A percentile compares a stretch with the other conserved stretches of the same genome.
These are phyloP conservation scores for Holcopasites calliopsidis DNA, from an alignment of 1,140 invertebrate species.

Conservation along the genomic window DNA sequence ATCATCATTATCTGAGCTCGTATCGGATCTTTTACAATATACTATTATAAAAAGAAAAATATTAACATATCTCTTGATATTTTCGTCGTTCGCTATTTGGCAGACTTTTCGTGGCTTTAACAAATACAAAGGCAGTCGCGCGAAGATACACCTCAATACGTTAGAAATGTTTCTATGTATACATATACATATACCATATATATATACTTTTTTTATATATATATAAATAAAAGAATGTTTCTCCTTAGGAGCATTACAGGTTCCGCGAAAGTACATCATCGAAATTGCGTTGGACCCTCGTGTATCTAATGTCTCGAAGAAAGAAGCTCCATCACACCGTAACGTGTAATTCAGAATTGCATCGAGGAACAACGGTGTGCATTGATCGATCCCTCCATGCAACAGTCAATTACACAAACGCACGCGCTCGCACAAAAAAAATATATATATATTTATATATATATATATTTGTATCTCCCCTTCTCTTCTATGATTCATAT, in stretches of 20 bases:
- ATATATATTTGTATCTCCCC: slow-evolving; percentile 17
- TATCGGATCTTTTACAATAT: slow-evolving; percentile 26
- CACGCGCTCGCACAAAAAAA: slow-evolving; percentile 32
- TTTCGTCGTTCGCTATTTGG: slow-evolving; percentile 46
- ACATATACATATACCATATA: slow-evolving; percentile 2
- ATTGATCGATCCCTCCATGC: slow-evolving; percentile 52
- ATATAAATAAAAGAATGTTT: slow-evolving; percentile 35
- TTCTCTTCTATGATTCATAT: slow-evolving; percentile 38
- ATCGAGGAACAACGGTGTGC: slow-evolving; percentile 48
- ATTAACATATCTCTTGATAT: slow-evolving; percentile 41
- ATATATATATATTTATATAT: slow-evolving; percentile 21
- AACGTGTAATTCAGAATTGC: slow-evolving; percentile 62
- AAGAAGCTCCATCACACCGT: slow-evolving; percentile 66
- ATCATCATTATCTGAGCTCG: slow-evolving; percentile 14
- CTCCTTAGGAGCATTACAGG: slow-evolving; percentile 13
- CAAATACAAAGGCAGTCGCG: slow-evolving; percentile 48
- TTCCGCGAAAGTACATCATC: slow-evolving; percentile 31
- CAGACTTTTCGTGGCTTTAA: slow-evolving; percentile 42
- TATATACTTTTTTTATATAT: slow-evolving; percentile 16
- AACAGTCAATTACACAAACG: slow-evolving; percentile 61
- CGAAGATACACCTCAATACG: slow-evolving; percentile 51
- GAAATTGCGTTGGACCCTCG: slow-evolving; percentile 43
- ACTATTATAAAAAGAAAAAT: slow-evolving; percentile 46
- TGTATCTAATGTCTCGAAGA: slow-evolving; percentile 9
- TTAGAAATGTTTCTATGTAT: slow-evolving; percentile 40